Base-by-base conservation (phyloP, 2,888 invertebrate species). In the Perizoma affinitatum region DNA sequence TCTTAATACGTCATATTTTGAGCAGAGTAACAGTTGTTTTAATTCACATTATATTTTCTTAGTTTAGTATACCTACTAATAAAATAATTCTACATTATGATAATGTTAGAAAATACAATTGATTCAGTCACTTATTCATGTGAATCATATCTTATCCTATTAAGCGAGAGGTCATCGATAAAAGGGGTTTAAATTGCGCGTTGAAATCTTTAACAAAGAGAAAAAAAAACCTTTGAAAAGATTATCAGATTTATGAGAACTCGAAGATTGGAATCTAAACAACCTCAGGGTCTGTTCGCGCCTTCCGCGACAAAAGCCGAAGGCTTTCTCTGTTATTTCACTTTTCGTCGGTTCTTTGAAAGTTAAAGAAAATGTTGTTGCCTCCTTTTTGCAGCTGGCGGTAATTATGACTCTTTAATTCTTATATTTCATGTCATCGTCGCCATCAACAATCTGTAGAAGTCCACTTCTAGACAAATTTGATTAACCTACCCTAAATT, bases 251-350 rank as follows among this genome's bases (percentile, higher is more conserved):
- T 80, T 64, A 78, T 81, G 77, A 76, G 78, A 71, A 72, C 70
- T 71, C 69, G 70, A 71, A 82, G 85, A 88, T 87, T 69, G 70
- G 68, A 80, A 87, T 87, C 85, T 78, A 73, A 75, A 80, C 74
- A 73, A 83, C 87, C 74, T 66, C 70, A 63, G 75, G 86, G 84
- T 70, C 67, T 67, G 74, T 69, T 68, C 73, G 68, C 68, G 73
- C 76, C 78, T 76, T 79, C 81, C 74, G 82, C 83, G 83, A 84
- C 81, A 82, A 79, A 74, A 70, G 72, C 73, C 67, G 70, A 64
- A 70, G 71, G 74, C 74, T 80, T 80, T 79, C 80, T 77, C 77
- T 79, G 72, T 69, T 71, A 74, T 76, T 74, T 76, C 38, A 35
- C 45, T 58, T 57, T 58, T 43, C 38, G 38, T 48, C 46, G 45